Percentiles rank a stretch among this genome's conserved stretches.
Conservation (phyloP, 2,888 invertebrate genomes). For the Athripsodes cinereus region DNA sequence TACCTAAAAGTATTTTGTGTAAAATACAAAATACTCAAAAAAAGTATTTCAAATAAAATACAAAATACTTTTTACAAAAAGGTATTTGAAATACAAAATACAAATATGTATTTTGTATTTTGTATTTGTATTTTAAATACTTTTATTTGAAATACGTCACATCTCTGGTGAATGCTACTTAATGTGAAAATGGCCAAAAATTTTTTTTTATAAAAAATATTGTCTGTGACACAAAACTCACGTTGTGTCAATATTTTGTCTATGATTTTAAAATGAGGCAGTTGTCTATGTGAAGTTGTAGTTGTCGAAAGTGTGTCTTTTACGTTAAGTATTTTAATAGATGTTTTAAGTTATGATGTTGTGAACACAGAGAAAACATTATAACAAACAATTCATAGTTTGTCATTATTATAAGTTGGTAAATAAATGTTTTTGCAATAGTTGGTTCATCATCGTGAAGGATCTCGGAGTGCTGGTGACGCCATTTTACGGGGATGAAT, state of each 20-base stretch:
- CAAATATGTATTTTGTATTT: too few relatives aligned
- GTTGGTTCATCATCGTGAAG: not conserved
- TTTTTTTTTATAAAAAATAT: too few relatives aligned
- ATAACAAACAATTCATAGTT: not conserved
- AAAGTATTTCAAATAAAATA: too few relatives aligned
- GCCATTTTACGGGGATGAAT: constrained; percentile 56
- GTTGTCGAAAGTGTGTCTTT: not conserved
- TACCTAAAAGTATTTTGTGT: too few relatives aligned
- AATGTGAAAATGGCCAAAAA: too few relatives aligned
- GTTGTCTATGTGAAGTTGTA: not conserved
- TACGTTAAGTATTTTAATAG: not conserved
- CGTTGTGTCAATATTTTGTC: not conserved
- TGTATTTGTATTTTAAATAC: too few relatives aligned
- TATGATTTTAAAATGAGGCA: not conserved
- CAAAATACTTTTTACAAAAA: too few relatives aligned
- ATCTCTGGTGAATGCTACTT: too few relatives aligned
- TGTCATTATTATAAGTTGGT: not conserved
- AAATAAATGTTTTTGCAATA: not conserved
- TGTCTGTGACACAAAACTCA: not conserved
- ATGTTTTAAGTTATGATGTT: not conserved
- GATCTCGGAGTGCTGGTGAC: constrained; percentile 39
- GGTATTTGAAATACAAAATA: too few relatives aligned
- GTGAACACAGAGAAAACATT: not conserved
- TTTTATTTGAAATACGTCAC: too few relatives aligned
- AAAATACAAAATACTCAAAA: too few relatives aligned